A percentile compares a stretch with the other conserved stretches of the same genome.
phyloP scores from a whole-genome alignment of 2,888 invertebrate species.

The Eudemis profundana region DNA sequence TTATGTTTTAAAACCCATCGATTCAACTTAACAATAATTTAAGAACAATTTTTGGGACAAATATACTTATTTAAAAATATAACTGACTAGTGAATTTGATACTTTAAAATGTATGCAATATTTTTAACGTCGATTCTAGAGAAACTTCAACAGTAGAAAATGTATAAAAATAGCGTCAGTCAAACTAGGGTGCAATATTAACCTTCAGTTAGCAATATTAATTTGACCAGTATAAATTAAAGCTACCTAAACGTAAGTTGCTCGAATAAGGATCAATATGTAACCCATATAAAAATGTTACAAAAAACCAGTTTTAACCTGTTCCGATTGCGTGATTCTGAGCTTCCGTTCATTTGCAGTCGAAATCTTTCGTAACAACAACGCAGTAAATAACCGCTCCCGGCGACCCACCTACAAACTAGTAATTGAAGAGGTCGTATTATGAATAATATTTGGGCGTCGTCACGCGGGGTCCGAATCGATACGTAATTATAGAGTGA shows the following conservation, averaged over 20 bases:
- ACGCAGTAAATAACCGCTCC: slow-evolving; percentile 45
- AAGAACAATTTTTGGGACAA: background rate
- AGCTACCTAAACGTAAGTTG: too few species aligned
- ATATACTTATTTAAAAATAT: background rate
- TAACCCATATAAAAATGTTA: background rate
- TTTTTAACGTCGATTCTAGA: too few species aligned
- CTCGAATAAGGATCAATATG: too few species aligned
- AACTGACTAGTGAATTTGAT: too few species aligned
- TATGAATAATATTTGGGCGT: slow-evolving; percentile 82
- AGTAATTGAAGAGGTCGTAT: slow-evolving; percentile 75
- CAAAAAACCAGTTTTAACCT: slow-evolving; percentile 9
- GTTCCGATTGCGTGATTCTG: slow-evolving; percentile 28
- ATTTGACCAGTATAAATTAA: too few species aligned
- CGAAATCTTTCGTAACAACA: slow-evolving; percentile 39
- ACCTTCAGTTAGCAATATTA: too few species aligned
- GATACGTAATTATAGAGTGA: slow-evolving; percentile 84
- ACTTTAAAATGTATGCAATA: too few species aligned
- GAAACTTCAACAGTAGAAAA: too few species aligned
- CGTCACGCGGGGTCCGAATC: slow-evolving; percentile 75
- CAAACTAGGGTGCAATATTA: too few species aligned
- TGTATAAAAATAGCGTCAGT: too few species aligned
- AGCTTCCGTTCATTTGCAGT: slow-evolving; percentile 28
- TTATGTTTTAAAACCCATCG: background rate
- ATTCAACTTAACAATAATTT: background rate
- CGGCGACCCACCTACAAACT: slow-evolving; percentile 61